Evolutionary conservation across 2,113 vertebrate genomes (phyloP).

Genomic region (Uropsilus gracilis): DNA sequence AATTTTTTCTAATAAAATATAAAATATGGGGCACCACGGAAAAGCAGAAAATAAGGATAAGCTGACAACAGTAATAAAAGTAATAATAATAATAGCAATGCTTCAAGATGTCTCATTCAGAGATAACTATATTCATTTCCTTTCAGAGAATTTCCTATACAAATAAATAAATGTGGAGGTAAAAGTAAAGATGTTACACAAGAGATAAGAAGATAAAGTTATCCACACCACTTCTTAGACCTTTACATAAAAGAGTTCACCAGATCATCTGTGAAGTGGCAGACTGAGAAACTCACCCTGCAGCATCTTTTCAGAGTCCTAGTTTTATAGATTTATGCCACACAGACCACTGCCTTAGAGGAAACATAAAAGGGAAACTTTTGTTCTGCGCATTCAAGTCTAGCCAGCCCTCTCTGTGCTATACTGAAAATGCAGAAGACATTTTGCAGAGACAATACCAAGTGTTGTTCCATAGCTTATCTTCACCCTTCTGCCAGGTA

Average conservation of each 20-base stretch:
- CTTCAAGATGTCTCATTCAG: neutral
- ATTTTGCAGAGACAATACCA: neutral
- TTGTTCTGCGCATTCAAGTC: slow-evolving; percentile 16
- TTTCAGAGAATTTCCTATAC: neutral
- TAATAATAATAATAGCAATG: neutral
- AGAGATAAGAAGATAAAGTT: neutral
- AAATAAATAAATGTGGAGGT: slow-evolving; percentile 4
- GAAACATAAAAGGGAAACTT: neutral
- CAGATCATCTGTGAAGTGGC: neutral
- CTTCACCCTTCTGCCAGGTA: neutral
- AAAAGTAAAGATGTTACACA: neutral
- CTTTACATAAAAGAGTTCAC: neutral
- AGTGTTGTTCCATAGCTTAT: neutral
- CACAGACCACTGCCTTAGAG: neutral
- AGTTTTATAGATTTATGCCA: slow-evolving; percentile 46
- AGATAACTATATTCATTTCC: neutral
- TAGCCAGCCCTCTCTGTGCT: neutral
- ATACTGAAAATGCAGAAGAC: neutral
- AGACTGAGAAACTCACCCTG: slow-evolving; percentile 34
- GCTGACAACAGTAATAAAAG: neutral
- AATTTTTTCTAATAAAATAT: neutral
- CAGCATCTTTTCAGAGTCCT: neutral
- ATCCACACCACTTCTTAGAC: neutral
- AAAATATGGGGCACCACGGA: neutral
- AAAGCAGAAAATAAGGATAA: neutral